Base-by-base conservation (phyloP, 2,888 invertebrate genomes). In the Xiphydria camelus region DNA sequence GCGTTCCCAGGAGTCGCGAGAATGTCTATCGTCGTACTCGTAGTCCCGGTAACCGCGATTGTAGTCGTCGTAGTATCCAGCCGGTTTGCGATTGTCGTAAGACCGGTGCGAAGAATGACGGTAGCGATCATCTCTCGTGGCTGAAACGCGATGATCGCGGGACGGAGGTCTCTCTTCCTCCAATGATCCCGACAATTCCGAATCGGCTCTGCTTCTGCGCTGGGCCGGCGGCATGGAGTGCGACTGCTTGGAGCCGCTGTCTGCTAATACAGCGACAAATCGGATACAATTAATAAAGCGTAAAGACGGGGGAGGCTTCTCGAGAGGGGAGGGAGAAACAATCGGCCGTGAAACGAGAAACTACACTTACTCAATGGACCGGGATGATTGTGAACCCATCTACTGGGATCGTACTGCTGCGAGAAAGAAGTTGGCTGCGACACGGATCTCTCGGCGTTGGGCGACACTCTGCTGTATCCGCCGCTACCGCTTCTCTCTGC, bases 401-500 rank as follows among this genome's bases (percentile, higher is more conserved):
- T 65, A 25, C 66, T 61, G 10, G 70, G 62, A 45, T 75, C 74
- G 42, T 70, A 73, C 53, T 71, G 73, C 34, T 72, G 72, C 18
- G 70, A 63, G 45, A 73, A 74, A 2, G 70, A 59, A n/a, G 61
- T 51, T 4, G 58, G 39, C 38, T 61, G 66, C 6, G 62, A 44
- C 18, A 64, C 49, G n/a, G 67, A 57, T 41, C 75, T 64, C 22
- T 75, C 75, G 14, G 70, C 61, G 42, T 58, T 74, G 2, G 75
- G 73, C 14, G 73, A 73, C 31, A 70, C 64, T 14, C 75, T 61
- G 43, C 60, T 74, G 41, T 67, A 68, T 12, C 57, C 61, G 77
- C 36, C 79, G 68, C 53, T 38, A 12, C 53, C 36, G 41, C 63
- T 63, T 43, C 75, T 71, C 49, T 77, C 83, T 53, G 83, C 82